Percentiles rank a stretch among this genome's conserved stretches.
Conservation (phyloP, 2,113 vertebrate species). For the Pandion haliaetus region DNA sequence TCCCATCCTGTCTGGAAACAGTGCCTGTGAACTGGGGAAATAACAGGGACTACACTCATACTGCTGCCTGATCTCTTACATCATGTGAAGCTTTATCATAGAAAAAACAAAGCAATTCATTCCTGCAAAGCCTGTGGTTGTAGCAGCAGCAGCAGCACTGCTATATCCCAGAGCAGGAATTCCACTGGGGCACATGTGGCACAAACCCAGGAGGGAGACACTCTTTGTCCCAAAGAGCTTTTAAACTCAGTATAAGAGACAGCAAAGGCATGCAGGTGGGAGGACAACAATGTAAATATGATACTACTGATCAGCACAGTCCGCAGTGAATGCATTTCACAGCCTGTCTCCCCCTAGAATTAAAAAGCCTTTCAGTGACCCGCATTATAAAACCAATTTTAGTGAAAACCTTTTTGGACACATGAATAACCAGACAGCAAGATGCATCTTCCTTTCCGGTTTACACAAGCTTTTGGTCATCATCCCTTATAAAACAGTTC, state of each 20-base stretch:
- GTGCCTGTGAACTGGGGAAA: slow-evolving; percentile 10
- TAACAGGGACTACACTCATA: not conserved
- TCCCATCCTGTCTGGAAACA: slow-evolving; percentile 38
- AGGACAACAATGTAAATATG: not conserved
- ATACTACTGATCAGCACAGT: not conserved
- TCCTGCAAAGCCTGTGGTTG: not conserved
- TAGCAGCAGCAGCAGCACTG: not conserved
- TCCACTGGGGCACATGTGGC: not conserved
- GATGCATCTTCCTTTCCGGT: not conserved
- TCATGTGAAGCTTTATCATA: not conserved
- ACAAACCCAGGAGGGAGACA: not conserved
- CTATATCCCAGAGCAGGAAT: not conserved
- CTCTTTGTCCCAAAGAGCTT: not conserved
- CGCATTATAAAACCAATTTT: not conserved
- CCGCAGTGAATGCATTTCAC: not conserved
- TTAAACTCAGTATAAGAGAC: not conserved
- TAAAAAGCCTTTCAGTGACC: not conserved
- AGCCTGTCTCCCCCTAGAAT: not conserved
- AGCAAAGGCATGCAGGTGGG: not conserved
- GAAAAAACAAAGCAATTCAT: not conserved
- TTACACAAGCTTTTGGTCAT: not conserved
- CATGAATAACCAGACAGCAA: not conserved
- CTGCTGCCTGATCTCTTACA: slow-evolving; percentile 17
- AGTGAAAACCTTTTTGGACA: not conserved
- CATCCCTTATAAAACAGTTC: not conserved